These are phyloP conservation scores for Halictus quadricinctus DNA, from an alignment of 2,888 invertebrate genomes.

Conservation along the genomic window DNA sequence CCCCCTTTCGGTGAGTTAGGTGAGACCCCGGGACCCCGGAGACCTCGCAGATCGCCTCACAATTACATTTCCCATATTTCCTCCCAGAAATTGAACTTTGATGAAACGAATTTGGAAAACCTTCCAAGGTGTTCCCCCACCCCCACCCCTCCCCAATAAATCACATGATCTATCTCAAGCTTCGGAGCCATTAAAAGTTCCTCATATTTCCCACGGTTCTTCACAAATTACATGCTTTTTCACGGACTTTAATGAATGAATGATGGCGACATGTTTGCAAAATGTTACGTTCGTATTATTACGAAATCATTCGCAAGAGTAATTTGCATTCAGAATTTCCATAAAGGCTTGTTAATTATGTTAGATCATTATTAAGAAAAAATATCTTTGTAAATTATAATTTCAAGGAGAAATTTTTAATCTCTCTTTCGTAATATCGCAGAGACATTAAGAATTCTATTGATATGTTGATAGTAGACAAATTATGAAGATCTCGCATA, in stretches of 20 bases:
- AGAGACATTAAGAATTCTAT: background rate
- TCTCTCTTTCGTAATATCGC: background rate
- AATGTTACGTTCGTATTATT: no score
- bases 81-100: background rate
- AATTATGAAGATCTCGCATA: background rate
- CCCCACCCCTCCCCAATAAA: background rate
- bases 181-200: background rate
- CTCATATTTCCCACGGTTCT: background rate
- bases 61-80: background rate
- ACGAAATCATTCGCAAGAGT: no score
- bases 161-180: background rate
- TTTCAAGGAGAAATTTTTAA: background rate
- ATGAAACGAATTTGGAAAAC: slow-evolving; percentile 1
- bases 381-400: no score
- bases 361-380: no score
- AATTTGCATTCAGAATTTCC: no score
- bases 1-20: slow-evolving; percentile 8
- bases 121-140: background rate
- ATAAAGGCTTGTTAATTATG: no score
- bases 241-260: background rate
- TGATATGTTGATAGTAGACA: background rate
- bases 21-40: background rate
- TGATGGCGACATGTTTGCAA: background rate
- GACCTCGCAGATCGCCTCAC: background rate
- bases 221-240: background rate